A percentile compares a stretch with the other conserved stretches of the same genome.
Evolutionary conservation across 1,140 invertebrate species (phyloP).

Genomic region (Semibalanus balanoides): DNA sequence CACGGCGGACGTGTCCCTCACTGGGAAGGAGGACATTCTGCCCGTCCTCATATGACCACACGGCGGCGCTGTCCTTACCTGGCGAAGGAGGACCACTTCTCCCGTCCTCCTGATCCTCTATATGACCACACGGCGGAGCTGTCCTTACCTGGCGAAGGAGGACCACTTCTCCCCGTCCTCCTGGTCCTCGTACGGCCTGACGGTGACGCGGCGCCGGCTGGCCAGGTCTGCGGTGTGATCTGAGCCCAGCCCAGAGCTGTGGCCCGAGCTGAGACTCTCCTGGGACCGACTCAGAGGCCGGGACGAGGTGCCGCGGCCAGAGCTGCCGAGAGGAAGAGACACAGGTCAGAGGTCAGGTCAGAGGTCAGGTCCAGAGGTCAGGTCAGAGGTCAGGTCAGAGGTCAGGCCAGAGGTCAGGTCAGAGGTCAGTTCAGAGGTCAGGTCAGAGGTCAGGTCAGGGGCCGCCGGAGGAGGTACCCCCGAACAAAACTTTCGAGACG

Average conservation of each 20-base stretch:
- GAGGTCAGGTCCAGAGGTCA: too few relatives aligned
- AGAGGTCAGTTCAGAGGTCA: background rate
- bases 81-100: constrained; percentile 6
- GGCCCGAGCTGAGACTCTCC: constrained; percentile 18
- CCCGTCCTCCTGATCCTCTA: too few relatives aligned
- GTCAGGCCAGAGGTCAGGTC: background rate
- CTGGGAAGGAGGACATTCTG: too few relatives aligned
- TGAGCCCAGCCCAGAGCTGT: constrained; percentile 14
- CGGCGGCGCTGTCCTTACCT: too few relatives aligned
- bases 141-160: constrained; percentile 9
- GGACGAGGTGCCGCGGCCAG: background rate
- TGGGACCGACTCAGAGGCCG: background rate
- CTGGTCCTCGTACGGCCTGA: constrained; percentile 27
- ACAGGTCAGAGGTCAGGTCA: too few relatives aligned
- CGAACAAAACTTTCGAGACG: too few relatives aligned
- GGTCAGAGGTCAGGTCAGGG: background rate
- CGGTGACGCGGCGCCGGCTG: constrained; percentile 20
- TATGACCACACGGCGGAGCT: too few relatives aligned
- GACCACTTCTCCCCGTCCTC: constrained; percentile 24
- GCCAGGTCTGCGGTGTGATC: constrained; percentile 14
- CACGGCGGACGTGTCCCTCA: too few relatives aligned
- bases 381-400: constrained; percentile 8
- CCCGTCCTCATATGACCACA: too few relatives aligned
- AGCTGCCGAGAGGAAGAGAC: too few relatives aligned
- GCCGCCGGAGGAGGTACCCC: too few relatives aligned